These are phyloP conservation scores for Pterostichus madidus DNA, from an alignment of 2,888 invertebrate species.

Conservation along the genomic window DNA sequence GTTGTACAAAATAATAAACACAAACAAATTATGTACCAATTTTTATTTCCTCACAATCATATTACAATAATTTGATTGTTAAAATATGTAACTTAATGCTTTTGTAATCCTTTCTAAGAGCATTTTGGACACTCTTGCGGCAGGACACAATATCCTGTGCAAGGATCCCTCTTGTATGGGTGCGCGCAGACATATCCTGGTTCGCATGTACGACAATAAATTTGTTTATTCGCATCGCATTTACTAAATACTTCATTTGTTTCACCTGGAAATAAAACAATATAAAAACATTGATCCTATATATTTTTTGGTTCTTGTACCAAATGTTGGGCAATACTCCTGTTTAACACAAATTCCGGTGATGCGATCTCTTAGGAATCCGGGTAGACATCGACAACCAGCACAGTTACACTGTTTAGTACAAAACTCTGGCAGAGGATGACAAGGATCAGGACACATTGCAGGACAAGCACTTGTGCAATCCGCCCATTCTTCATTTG, in stretches of 20 bases:
- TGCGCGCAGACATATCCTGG: constrained; percentile 1
- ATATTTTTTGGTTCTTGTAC: neutral
- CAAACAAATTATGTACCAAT: too few relatives aligned
- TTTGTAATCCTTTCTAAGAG: too few relatives aligned
- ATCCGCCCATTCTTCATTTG: neutral
- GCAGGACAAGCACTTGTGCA: neutral
- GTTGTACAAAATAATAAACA: too few relatives aligned
- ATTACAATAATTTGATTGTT: too few relatives aligned
- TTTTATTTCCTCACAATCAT: too few relatives aligned
- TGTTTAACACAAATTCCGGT: neutral
- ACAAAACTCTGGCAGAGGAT: neutral
- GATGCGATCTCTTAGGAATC: neutral
- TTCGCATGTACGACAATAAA: neutral
- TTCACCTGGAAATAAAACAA: neutral
- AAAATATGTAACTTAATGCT: too few relatives aligned
- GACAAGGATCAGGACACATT: neutral
- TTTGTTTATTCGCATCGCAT: neutral
- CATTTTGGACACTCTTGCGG: neutral
- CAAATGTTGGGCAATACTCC: neutral
- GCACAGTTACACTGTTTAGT: neutral
- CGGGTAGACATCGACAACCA: neutral
- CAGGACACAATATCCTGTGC: neutral
- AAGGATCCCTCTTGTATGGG: neutral
- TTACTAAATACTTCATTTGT: neutral
- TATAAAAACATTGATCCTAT: neutral